Conservation (phyloP, 2,888 invertebrate genomes). For the Orthosia gracilis region DNA sequence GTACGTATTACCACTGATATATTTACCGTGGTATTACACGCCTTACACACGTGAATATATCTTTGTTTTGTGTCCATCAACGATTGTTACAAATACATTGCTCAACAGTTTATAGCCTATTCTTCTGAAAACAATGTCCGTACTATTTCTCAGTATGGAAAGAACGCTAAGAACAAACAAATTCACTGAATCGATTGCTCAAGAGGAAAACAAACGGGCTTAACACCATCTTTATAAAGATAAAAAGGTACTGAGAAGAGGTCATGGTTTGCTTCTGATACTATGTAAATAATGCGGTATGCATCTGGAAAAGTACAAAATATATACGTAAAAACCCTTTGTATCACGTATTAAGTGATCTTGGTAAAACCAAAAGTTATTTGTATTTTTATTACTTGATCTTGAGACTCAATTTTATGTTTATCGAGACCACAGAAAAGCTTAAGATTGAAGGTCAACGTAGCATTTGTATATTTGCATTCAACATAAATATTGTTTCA, state of each 20-base stretch:
- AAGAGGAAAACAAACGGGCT: constrained; percentile 57
- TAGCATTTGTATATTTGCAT: background rate
- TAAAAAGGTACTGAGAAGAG: constrained; percentile 40
- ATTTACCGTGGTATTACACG: too few species aligned
- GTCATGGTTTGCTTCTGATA: constrained; percentile 35
- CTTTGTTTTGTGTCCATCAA: constrained; percentile 34
- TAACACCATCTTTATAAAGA: constrained; percentile 28
- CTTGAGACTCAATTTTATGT: background rate
- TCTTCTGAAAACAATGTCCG: constrained; percentile 38
- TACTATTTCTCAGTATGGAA: constrained; percentile 35
- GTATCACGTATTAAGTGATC: background rate
- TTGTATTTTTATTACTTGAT: background rate
- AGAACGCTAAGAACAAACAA: constrained; percentile 47
- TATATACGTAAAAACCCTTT: constrained; percentile 14
- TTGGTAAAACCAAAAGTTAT: constrained; percentile 11
- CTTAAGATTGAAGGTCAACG: background rate
- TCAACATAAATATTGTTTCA: background rate
- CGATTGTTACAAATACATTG: constrained; percentile 16
- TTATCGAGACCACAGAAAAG: background rate
- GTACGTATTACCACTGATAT: too few species aligned
- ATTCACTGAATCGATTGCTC: constrained; percentile 53
- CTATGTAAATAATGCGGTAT: background rate
- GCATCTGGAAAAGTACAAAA: background rate
- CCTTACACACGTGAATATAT: background rate
- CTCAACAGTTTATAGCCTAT: constrained; percentile 20